Evolutionary conservation across 2,797 vertebrate species (phyloP), one percentile per base, ranked within the genome.

Genomic region (Xerus rutilus): DNA sequence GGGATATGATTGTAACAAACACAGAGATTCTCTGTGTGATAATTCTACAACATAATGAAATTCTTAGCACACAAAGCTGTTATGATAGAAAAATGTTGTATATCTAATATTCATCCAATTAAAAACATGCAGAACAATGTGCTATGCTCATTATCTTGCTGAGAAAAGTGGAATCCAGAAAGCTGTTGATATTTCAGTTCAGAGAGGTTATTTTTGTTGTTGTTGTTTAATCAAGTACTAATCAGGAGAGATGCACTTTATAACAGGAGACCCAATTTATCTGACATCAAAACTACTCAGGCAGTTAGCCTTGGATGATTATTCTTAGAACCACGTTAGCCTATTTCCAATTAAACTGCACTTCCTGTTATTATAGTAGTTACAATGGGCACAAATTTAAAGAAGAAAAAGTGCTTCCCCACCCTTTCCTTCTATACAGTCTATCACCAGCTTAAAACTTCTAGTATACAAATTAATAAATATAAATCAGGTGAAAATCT

Each of bases 111-210:
- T 97, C 92, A 82, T 92, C 94, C 97, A 95, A 97, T 97, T 98
- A 98, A 97, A 96, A 97, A 92, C 81, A 95, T 97, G 96, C 88
- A 96, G 95, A 96, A 89, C 67, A 97, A 70, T 94, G 82, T 92
- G 93, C 93, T n/a, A 39, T 86, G 69, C 1, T 97, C 97, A 98
- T 98, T 95, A 97, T 93, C 85, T 97, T 85, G 90, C 94, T 95
- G 86, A 96, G 90, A 96, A 96, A 98, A 97, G 93, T 70, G 21
- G 90, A 97, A 97, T 76, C 15, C 97, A 98, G 95, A 97, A 97
- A 96, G 97, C 96, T 98, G 94, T 97, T 97, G 97, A 92, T 96
- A 97, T 97, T 97, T 98, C 93, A 95, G 97, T 77, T 91, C 62
- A 90, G 97, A 94, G 96, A 93, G 88, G 94, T 95, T 97, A 96